phyloP scores from a whole-genome alignment of 1,140 invertebrate genomes.

The Brachionus calyciflorus region DNA sequence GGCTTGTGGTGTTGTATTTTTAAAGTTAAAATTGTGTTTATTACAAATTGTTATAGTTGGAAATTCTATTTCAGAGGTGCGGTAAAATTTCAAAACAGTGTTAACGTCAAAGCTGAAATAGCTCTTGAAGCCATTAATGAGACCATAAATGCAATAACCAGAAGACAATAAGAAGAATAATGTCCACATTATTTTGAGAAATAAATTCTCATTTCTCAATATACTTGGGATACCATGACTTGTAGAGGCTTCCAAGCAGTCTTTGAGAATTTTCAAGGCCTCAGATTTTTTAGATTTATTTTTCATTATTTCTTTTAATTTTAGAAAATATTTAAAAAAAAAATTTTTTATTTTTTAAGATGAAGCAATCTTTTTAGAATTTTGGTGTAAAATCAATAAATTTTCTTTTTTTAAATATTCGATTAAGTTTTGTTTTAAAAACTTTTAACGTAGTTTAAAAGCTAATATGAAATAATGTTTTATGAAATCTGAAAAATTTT shows the following conservation, averaged over 20 bases:
- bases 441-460: too few species aligned
- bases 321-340: too few species aligned
- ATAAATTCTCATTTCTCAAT: neutral
- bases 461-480: too few species aligned
- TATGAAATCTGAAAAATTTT: too few species aligned
- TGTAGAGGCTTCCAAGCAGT: neutral
- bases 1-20: too few species aligned
- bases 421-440: too few species aligned
- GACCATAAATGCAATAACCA: neutral
- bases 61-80: neutral
- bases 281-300: too few species aligned
- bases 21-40: neutral
- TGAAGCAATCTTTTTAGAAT: too few species aligned
- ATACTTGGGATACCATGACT: conserved; percentile 3
- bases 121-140: neutral
- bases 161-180: neutral
- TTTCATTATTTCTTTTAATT: too few species aligned
- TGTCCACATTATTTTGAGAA: neutral
- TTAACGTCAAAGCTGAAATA: neutral
- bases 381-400: too few species aligned
- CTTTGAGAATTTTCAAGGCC: neutral
- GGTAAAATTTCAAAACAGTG: neutral
- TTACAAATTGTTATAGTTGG: conserved; percentile 25
- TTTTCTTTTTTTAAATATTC: too few species aligned
- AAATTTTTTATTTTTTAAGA: too few species aligned